Conservation (phyloP, 1,140 invertebrate genomes). For the Parasteatoda tepidariorum region DNA sequence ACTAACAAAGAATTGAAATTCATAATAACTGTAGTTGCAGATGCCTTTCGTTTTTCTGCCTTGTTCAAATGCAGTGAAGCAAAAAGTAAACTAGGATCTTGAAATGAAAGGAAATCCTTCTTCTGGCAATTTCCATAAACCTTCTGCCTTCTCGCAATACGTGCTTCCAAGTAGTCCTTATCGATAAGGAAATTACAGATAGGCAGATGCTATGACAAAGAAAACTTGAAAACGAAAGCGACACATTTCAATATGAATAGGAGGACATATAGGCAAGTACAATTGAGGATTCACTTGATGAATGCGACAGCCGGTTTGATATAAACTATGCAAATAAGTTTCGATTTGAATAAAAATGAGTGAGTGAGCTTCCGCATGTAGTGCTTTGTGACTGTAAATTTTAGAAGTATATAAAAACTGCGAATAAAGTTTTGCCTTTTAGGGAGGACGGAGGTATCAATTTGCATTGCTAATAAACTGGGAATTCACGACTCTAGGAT, state of each 20-base stretch:
- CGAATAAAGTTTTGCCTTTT: not conserved
- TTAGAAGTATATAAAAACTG: not conserved
- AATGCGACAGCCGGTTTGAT: conserved; percentile 7
- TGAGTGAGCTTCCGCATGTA: not conserved
- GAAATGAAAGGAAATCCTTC: not conserved
- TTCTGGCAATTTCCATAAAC: not conserved
- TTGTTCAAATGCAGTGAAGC: not conserved
- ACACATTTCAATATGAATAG: not conserved
- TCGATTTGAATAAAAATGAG: conserved; percentile 11
- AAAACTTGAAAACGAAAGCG: not conserved
- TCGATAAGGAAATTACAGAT: conserved; percentile 7
- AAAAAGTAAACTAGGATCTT: not conserved
- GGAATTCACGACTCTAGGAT: not conserved
- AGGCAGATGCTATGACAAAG: not conserved
- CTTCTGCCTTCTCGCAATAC: not conserved
- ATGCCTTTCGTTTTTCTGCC: not conserved
- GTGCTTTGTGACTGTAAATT: not conserved
- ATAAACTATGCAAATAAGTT: conserved; percentile 2
- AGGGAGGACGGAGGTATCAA: not conserved
- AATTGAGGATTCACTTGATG: conserved; percentile 5
- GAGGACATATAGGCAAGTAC: not conserved
- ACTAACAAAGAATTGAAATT: not conserved
- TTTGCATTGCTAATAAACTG: conserved; percentile 8
- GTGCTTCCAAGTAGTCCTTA: not conserved
- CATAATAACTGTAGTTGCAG: not conserved